Percentiles rank a stretch among this genome's conserved stretches.
Conservation (phyloP, 2,888 invertebrate species). For the Coremacera marginata region DNA sequence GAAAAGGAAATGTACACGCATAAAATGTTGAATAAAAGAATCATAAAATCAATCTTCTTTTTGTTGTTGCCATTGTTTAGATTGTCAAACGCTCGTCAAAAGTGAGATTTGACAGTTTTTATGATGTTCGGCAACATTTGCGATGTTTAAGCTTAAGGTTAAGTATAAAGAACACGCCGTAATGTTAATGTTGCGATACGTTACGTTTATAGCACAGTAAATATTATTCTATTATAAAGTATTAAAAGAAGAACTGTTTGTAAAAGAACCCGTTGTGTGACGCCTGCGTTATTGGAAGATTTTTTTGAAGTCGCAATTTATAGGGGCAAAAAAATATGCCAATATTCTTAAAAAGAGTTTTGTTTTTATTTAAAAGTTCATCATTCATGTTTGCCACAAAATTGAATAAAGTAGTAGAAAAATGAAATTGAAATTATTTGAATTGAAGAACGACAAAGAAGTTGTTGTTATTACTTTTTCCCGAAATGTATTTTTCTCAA, state of each 20-base stretch:
- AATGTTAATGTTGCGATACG: background rate
- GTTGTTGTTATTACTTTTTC: no score
- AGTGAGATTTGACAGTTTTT: conserved; percentile 26
- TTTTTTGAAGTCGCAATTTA: no score
- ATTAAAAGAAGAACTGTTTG: background rate
- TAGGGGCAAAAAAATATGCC: no score
- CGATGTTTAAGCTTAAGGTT: background rate
- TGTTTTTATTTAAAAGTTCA: no score
- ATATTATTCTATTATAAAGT: conserved; percentile 2
- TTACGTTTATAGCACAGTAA: conserved; percentile 13
- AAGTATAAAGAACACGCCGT: conserved; percentile 22
- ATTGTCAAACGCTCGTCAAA: conserved; percentile 15
- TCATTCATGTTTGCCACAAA: no score
- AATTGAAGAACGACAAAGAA: no score
- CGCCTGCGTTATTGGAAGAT: no score
- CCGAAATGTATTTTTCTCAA: no score
- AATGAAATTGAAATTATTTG: no score
- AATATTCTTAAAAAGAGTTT: no score
- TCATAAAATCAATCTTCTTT: conserved; percentile 23
- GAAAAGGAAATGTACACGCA: background rate
- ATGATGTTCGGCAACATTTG: conserved; percentile 3
- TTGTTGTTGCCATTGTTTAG: conserved; percentile 8
- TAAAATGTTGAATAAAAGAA: conserved; percentile 23
- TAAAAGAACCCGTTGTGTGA: background rate
- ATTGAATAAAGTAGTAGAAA: no score